Evolutionary conservation across 2,113 vertebrate species (phyloP).

Genomic region (Cercocebus atys): DNA sequence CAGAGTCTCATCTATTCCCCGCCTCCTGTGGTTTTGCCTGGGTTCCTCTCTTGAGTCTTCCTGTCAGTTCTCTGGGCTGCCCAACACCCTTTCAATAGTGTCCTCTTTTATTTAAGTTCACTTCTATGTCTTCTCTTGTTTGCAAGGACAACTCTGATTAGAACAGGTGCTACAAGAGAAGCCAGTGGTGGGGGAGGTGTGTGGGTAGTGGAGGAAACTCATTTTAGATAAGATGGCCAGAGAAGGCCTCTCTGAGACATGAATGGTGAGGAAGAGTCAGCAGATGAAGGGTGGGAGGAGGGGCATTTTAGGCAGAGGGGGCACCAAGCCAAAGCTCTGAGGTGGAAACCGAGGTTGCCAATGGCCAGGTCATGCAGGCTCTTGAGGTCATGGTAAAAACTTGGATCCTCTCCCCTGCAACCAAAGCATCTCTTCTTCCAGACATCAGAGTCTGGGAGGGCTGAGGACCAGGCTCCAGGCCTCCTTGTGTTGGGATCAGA

Average conservation of each 20-base stretch:
- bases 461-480: background rate
- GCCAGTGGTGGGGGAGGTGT: background rate
- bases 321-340: background rate
- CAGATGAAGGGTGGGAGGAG: background rate
- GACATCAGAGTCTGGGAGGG: background rate
- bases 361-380: background rate
- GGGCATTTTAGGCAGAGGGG: background rate
- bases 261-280: background rate
- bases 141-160: background rate
- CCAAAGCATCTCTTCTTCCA: background rate
- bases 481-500: background rate
- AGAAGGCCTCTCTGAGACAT: background rate
- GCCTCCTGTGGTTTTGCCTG: background rate
- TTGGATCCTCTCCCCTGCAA: background rate
- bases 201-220: background rate
- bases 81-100: background rate
- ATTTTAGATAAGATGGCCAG: background rate
- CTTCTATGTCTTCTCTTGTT: background rate
- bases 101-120: background rate
- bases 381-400: background rate
- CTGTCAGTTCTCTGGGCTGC: background rate
- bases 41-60: background rate
- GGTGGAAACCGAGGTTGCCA: background rate
- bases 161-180: background rate
- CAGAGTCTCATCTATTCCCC: background rate